Percentiles rank a stretch among this genome's conserved stretches.
Conservation (phyloP, 2,797 vertebrate species). For the Vireo griseus region DNA sequence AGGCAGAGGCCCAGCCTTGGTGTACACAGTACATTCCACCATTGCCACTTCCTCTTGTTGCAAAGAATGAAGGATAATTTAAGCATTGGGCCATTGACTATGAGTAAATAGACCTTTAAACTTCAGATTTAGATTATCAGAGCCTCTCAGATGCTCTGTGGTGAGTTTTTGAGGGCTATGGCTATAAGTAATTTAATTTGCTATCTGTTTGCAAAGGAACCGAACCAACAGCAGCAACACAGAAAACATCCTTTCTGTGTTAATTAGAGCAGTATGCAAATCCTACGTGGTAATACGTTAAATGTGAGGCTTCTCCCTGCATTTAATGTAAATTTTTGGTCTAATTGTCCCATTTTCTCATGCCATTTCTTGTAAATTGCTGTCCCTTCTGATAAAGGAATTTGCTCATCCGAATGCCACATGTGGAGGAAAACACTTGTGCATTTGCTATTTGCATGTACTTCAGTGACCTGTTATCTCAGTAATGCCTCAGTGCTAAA, state of each 20-base stretch:
- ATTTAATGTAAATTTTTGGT: neutral
- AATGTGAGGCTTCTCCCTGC: neutral
- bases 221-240: neutral
- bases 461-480: neutral
- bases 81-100: neutral
- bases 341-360: neutral
- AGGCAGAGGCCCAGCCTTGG: neutral
- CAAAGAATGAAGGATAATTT: neutral
- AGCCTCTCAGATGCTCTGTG: neutral
- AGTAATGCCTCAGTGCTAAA: neutral
- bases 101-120: neutral
- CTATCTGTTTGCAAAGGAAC: neutral
- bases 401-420: neutral
- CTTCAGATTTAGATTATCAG: neutral
- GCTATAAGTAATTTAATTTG: neutral
- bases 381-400: neutral
- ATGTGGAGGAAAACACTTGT: neutral
- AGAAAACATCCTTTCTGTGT: neutral
- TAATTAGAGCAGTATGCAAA: constrained; percentile 4
- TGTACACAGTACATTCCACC: accelerated
- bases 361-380: neutral
- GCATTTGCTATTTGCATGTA: neutral
- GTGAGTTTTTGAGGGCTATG: neutral
- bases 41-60: neutral
- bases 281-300: neutral